These are phyloP conservation scores for Ivindomyrus marchei DNA, from an alignment of 2,113 vertebrate species.

Conservation along the genomic window DNA sequence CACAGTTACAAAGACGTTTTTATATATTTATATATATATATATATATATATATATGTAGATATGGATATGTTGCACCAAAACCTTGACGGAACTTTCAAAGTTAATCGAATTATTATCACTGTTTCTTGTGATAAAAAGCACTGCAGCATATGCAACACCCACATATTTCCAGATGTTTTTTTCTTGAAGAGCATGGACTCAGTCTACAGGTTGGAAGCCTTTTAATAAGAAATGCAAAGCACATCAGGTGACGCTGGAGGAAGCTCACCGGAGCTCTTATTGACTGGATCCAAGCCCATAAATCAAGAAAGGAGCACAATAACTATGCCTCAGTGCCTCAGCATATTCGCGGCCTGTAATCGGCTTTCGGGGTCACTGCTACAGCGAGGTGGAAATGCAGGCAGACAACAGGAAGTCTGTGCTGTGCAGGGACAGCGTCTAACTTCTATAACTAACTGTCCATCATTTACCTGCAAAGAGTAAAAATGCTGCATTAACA, in stretches of 20 bases:
- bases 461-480: background rate
- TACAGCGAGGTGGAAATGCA: slow-evolving; percentile 26
- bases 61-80: background rate
- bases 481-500: background rate
- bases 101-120: background rate
- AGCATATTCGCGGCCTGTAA: slow-evolving; percentile 39
- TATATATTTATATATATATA: too few species aligned
- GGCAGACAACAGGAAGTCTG: background rate
- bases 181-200: background rate
- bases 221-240: slow-evolving; percentile 7
- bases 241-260: slow-evolving; percentile 37
- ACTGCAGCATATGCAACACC: background rate
- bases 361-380: slow-evolving; percentile 45
- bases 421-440: background rate
- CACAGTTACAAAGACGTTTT: background rate
- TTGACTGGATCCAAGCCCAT: slow-evolving; percentile 56
- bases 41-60: too few species aligned
- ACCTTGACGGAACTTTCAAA: background rate
- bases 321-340: slow-evolving; percentile 39
- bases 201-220: background rate
- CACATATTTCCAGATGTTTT: background rate
- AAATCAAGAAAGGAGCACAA: slow-evolving; percentile 49
- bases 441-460: background rate
- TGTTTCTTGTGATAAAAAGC: background rate
- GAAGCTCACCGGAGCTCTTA: slow-evolving; percentile 52